phyloP scores from a whole-genome alignment of 2,888 invertebrate genomes.

The Rutpela maculata region DNA sequence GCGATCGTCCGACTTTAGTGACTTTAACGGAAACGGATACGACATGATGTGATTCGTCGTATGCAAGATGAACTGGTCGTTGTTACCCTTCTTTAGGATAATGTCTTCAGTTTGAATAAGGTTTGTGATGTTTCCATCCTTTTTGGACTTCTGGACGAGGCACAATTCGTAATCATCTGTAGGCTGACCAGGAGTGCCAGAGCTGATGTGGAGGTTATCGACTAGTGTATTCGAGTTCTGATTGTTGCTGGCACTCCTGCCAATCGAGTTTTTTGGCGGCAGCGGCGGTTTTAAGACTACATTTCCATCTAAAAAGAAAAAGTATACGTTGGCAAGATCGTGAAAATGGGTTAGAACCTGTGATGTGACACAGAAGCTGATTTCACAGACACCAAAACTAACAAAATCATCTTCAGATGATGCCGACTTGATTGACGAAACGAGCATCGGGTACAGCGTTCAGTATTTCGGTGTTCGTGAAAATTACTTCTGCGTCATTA shows the following conservation, averaged over 20 bases:
- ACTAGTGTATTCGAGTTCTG: constrained; percentile 8
- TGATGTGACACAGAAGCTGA: neutral
- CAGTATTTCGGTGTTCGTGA: too few relatives aligned
- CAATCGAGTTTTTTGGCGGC: constrained; percentile 81
- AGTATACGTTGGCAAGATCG: neutral
- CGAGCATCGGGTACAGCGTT: too few relatives aligned
- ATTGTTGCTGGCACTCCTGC: constrained; percentile 78
- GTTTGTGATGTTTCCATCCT: constrained; percentile 56
- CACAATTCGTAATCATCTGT: constrained; percentile 56
- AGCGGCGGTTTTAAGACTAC: constrained; percentile 69
- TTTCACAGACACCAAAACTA: too few relatives aligned
- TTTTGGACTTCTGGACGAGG: constrained; percentile 59
- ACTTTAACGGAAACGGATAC: constrained; percentile 43
- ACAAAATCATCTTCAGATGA: too few relatives aligned
- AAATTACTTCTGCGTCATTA: too few relatives aligned
- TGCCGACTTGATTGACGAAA: neutral
- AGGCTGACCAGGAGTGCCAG: constrained; percentile 59
- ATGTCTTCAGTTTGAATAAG: constrained; percentile 59
- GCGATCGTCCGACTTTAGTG: constrained; percentile 47
- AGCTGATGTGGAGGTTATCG: constrained; percentile 15
- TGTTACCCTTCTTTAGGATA: constrained; percentile 64
- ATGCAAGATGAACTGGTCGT: constrained; percentile 68
- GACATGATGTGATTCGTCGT: constrained; percentile 46
- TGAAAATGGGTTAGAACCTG: constrained; percentile 1
- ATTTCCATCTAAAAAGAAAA: constrained; percentile 64